Evolutionary conservation across 2,113 vertebrate species (phyloP), one percentile per base, ranked within the genome.

Genomic region (Struthidea cinerea): DNA sequence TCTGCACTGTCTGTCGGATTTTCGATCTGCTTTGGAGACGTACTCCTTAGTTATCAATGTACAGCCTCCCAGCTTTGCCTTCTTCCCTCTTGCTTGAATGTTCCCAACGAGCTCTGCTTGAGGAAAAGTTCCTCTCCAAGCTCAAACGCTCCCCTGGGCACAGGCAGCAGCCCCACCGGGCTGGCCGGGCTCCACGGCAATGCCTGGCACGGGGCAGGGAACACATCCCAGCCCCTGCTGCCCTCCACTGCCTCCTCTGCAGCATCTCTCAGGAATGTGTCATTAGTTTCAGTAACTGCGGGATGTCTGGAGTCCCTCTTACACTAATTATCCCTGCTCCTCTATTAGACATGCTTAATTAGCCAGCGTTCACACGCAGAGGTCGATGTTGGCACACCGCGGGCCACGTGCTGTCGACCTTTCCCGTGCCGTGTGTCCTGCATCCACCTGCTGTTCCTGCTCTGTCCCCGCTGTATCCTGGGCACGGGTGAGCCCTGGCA

Each of bases 261-360:
- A 70, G 24, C 87, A 21, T 49, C 85, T 39, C 80, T 49, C 52
- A 30, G 79, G 77, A 71, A 56, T 1, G 11, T 59, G 67, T 41
- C 89, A 81, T 78, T 65, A 52, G 70, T 61, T 60, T 70, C 78
- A 93, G 60, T 76, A 53, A 49, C 63, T 3, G 1, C 11, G 0
- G 78, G 84, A n/a, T 67, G 80, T 73, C 90, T 93, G 82, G 68
- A 85, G 57, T 75, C 89, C 71, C 82, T 78, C 60, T 76, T 61
- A 73, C 87, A 37, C 87, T 94, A 94, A 96, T 95, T 94, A 74
- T 57, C 46, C 44, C 79, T 19, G 22, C 76, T 95, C 53, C 71
- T 95, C 65, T 76, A 83, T 96, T 96, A 95, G 89, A 32, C 69
- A 86, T 86, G 94, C 95, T 93, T 96, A 92, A 97, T 97, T 95